Conservation (phyloP, 2,797 vertebrate species). For the Coregonus ussuriensis region DNA sequence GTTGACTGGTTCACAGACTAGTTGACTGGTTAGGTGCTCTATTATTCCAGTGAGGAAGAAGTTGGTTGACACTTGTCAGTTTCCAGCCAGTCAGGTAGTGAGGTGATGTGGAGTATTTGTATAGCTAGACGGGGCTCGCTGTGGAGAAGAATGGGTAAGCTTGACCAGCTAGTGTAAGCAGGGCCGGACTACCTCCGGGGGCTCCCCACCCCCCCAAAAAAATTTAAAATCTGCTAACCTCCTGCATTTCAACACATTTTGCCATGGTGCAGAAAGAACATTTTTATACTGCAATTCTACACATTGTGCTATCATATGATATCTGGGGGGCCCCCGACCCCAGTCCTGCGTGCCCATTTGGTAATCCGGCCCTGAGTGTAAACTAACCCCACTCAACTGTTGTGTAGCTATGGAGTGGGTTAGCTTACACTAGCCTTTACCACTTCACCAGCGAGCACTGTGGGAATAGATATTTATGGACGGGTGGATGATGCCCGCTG, state of each 20-base stretch:
- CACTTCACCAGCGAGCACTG: slow-evolving; percentile 22
- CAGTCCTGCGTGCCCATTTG: no score
- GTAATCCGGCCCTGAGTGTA: no score
- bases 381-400: neutral
- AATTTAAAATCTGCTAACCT: no score
- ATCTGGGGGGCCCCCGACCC: no score
- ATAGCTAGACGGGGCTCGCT: neutral
- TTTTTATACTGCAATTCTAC: no score
- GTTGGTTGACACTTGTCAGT: neutral
- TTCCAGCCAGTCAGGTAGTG: neutral
- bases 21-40: no score
- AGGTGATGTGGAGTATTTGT: neutral
- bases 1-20: no score
- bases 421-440: neutral
- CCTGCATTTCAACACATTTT: no score
- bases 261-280: no score
- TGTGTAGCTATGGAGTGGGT: neutral
- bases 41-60: neutral
- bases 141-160: slow-evolving; percentile 1
- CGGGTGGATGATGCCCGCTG: neutral
- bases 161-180: neutral
- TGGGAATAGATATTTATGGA: slow-evolving; percentile 10
- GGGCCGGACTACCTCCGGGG: neutral
- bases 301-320: no score
- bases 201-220: slow-evolving; percentile 2